A percentile compares a stretch with the other conserved stretches of the same genome.
Evolutionary conservation across 2,888 invertebrate genomes (phyloP).

Genomic region (Microchrysa polita): DNA sequence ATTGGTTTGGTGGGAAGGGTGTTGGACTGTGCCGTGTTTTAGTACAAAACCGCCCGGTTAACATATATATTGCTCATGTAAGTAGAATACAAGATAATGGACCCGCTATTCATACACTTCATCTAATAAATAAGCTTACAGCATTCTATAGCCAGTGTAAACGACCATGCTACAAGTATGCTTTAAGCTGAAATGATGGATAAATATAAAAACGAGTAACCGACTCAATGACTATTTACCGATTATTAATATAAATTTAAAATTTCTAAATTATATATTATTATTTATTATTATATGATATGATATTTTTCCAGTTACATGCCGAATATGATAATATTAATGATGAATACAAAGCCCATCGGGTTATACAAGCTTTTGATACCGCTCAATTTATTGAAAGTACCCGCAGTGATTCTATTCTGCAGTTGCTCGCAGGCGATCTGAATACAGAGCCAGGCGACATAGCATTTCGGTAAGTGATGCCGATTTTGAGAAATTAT

Average conservation of each 20-base stretch:
- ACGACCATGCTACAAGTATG: too few species aligned
- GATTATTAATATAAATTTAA: too few species aligned
- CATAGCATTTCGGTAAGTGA: conserved; percentile 74
- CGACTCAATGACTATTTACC: too few species aligned
- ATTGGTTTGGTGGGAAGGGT: conserved; percentile 99
- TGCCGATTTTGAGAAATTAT: too few species aligned
- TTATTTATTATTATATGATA: too few species aligned
- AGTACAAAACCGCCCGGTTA: conserved; percentile 73
- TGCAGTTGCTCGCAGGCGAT: conserved; percentile 92
- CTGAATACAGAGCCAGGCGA: conserved; percentile 92
- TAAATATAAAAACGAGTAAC: too few species aligned
- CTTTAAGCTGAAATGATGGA: too few species aligned
- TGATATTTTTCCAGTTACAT: conserved; percentile 81
- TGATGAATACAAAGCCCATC: conserved; percentile 92
- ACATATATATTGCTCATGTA: conserved; percentile 95
- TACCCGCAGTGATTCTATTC: conserved; percentile 80
- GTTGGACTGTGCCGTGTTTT: conserved; percentile 83
- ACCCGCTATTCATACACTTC: too few species aligned
- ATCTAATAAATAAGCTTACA: too few species aligned
- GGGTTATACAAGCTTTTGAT: conserved; percentile 93
- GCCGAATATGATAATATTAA: conserved; percentile 87
- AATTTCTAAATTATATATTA: too few species aligned
- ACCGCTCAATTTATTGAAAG: conserved; percentile 92
- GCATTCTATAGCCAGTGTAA: too few species aligned
- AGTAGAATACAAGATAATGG: too few species aligned